phyloP scores from a whole-genome alignment of 2,113 vertebrate species.

The Aix galericulata region DNA sequence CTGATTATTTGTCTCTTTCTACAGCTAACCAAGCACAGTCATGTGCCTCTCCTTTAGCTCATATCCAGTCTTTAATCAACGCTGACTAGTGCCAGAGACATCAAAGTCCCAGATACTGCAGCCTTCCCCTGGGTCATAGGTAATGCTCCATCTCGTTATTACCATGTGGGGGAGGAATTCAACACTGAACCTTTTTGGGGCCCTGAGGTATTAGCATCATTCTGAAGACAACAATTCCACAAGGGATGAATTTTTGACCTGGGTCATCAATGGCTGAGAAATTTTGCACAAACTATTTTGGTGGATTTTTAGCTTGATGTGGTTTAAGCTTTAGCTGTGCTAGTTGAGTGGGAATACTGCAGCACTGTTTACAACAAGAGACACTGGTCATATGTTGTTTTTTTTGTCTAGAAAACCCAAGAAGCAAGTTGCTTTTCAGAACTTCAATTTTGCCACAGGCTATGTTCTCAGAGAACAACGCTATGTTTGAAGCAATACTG shows the following conservation, averaged over 20 bases:
- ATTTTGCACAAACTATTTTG: neutral
- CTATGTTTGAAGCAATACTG: neutral
- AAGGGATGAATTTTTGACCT: neutral
- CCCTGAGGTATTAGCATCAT: neutral
- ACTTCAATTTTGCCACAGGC: neutral
- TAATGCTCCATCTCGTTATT: neutral
- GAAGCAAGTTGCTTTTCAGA: neutral
- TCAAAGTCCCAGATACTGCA: neutral
- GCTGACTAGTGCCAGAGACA: neutral
- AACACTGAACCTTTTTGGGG: neutral
- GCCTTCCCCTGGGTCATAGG: neutral
- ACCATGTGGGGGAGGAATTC: neutral
- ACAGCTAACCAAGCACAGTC: neutral
- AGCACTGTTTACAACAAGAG: neutral
- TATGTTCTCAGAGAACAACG: neutral
- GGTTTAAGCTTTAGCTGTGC: neutral
- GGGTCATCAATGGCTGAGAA: neutral
- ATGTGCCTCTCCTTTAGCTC: neutral
- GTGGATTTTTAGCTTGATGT: neutral
- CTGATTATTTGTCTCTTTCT: neutral
- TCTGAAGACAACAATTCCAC: neutral
- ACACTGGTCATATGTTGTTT: neutral
- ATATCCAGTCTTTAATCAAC: slow-evolving; percentile 17
- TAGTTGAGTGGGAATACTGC: neutral
- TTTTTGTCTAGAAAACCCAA: neutral